Evolutionary conservation across 2,888 invertebrate genomes (phyloP), one percentile per base, ranked within the genome.

Genomic region (Heliconius aoede): DNA sequence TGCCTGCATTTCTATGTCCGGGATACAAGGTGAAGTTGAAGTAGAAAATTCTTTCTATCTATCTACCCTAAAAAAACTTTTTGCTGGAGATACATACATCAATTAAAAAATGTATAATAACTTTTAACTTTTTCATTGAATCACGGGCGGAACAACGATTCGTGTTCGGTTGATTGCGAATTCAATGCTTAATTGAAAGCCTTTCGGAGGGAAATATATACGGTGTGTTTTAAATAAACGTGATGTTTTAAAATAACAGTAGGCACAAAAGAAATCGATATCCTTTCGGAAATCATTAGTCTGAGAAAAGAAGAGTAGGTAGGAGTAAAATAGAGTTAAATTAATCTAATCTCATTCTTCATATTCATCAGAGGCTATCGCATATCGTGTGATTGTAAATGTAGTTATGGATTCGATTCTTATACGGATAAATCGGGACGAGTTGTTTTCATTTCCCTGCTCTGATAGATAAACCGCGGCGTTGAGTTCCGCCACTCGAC

Each of bases 111-210:
- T 15, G 28, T 26, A 26, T 61, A 28, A 26, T 28, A 64, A 64
- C 18, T 64, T 36, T 64, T 36, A 32, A 32, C 36, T 36, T 24
- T 36, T 24, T 40, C 3, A 65, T 40, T 65, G 24, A 65, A 40
- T 65, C 15, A 18, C 36, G 24, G 3, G 3, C 24, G 9, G 13
- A 36, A 65, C 68, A 77, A 61, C 21, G n/a, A 64, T 64, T 76
- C 72, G 58, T 71, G 64, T 72, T 40, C 64, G 21, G 15, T 58
- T 62, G 40, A 72, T 72, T 71, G 55, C 32, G 62, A 62, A 67
- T 74, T 40, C 58, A 61, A 21, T n/a, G 21, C 18, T 74, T 74
- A 65, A 67, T 65, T 55, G 36, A 74, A 46, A 46, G 46, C 62
- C 61, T 73, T 61, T 73, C 40, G 30, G 61, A 46, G 46, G n/a